Evolutionary conservation across 2,797 vertebrate genomes (phyloP), one percentile per base, ranked within the genome.

Genomic region (Numenius phaeopus): DNA sequence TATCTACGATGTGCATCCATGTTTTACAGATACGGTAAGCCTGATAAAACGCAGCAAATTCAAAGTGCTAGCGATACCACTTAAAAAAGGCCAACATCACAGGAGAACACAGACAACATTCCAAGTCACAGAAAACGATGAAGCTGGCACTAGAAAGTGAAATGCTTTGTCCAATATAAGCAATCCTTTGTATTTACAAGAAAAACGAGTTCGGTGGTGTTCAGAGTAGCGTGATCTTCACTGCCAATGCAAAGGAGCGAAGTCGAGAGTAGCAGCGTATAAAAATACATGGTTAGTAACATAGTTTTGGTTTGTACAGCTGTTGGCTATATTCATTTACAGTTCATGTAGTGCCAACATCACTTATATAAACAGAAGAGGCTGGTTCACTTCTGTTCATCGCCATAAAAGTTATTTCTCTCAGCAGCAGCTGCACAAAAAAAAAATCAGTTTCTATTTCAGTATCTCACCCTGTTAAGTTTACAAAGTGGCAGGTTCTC

Each of bases 351-450:
- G 65, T 66, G 82, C 91, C 95, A 88, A 66, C 81, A 96, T 50
- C 79, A 65, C 94, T 93, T 83, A 95, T 80, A 97, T n/a, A 89
- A 92, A 96, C 90, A 66, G 26, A 89, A 73, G 75, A 94, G 58
- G 47, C 78, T 59, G 81, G 14, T 59, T 84, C 40, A 9, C 89
- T 79, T 84, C 79, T 86, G 77, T 78, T 94, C 72, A 42, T 47
- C 1, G 1, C 83, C 81, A 59, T 64, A 86, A 66, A 96, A 96
- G 79, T 97, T 93, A 93, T 50, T 90, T 81, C 73, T 82, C 78
- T 58, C 73, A 79, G 84, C 77, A 94, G 90, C 82, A 90, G 83
- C 85, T 44, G 62, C 79, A 79, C 46, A 70, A 91, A 7, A 14
- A 49, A 49, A 49, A 92, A 77, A 55, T 9, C 65, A 37, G 78